These are phyloP conservation scores for Ardeotis arabs DNA, from an alignment of 2,113 vertebrate genomes.

Conservation along the genomic window DNA sequence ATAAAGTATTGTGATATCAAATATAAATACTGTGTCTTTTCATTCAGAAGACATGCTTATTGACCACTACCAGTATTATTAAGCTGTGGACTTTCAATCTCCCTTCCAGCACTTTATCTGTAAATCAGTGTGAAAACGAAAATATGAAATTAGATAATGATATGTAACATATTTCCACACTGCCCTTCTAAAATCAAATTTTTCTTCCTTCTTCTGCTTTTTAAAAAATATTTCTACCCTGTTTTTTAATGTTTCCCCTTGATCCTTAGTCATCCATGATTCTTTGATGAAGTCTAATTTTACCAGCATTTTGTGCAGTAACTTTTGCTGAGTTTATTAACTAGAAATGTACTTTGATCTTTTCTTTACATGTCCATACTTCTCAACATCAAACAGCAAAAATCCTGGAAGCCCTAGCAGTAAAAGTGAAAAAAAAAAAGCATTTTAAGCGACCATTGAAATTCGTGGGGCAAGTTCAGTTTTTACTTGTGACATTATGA, in stretches of 20 bases:
- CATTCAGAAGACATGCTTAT: not conserved
- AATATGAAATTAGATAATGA: not conserved
- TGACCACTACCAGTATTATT: not conserved
- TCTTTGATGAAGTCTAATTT: slow-evolving; percentile 57
- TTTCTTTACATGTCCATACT: slow-evolving; percentile 42
- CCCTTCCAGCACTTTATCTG: not conserved
- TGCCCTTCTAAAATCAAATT: not conserved
- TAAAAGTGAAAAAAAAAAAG: not conserved
- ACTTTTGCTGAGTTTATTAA: slow-evolving; percentile 59
- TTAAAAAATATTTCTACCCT: not conserved
- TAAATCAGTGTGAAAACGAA: not conserved
- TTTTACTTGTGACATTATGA: not conserved
- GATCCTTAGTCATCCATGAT: not conserved
- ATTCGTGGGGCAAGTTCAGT: slow-evolving; percentile 1
- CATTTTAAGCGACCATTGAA: not conserved
- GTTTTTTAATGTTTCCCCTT: slow-evolving; percentile 25
- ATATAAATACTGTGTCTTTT: not conserved
- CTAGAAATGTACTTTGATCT: slow-evolving; percentile 47
- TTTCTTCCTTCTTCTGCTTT: not conserved
- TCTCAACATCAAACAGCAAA: slow-evolving; percentile 54
- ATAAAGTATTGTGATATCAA: not conserved
- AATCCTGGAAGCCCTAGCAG: not conserved
- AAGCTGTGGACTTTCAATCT: not conserved
- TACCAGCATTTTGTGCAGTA: slow-evolving; percentile 42
- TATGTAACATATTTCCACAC: not conserved